A percentile compares a stretch with the other conserved stretches of the same genome.
phyloP scores from a whole-genome alignment of 2,113 vertebrate species.

The Gadus chalcogrammus region DNA sequence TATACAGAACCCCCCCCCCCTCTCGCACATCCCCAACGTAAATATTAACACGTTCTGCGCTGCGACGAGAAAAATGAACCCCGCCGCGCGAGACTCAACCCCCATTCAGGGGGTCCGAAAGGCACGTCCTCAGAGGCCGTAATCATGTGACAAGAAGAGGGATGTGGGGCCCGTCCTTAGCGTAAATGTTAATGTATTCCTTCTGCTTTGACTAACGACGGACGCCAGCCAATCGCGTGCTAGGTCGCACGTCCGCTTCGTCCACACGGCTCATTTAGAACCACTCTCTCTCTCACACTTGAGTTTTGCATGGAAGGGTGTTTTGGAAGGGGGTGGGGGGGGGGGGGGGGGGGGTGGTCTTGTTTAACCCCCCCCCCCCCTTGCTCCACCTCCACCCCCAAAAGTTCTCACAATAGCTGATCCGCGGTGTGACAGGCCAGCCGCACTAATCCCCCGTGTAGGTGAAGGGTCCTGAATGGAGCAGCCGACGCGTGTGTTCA shows the following conservation, averaged over 20 bases:
- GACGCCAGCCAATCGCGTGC: constrained; percentile 6
- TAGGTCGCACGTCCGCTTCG: constrained; percentile 26
- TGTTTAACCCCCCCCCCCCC: constrained; percentile 3
- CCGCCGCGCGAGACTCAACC: constrained; percentile 21
- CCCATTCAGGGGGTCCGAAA: constrained; percentile 11
- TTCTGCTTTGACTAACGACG: constrained; percentile 13
- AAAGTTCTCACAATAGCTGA: constrained; percentile 43
- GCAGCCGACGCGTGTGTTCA: constrained; percentile 42
- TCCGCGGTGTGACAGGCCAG: constrained; percentile 49
- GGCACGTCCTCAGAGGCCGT: constrained; percentile 9
- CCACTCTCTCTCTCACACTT: constrained; percentile 40
- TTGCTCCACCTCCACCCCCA: constrained; percentile 14
- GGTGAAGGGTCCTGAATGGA: constrained; percentile 48
- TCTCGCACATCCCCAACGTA: constrained; percentile 22
- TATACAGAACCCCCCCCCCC: too few relatives aligned
- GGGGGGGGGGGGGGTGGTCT: too few relatives aligned
- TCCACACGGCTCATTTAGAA: constrained; percentile 33
- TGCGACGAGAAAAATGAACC: constrained; percentile 36
- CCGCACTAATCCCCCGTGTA: constrained; percentile 62
- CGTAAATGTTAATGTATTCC: constrained; percentile 2
- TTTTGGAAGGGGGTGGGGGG: too few relatives aligned
- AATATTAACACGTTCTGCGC: constrained; percentile 29
- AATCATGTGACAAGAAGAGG: constrained; percentile 1
- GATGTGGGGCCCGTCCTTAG: not conserved
- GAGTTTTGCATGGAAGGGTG: not conserved